Percentiles rank a stretch among this genome's conserved stretches.
Conservation (phyloP, 1,140 invertebrate species). For the Drosophila busckii region DNA sequence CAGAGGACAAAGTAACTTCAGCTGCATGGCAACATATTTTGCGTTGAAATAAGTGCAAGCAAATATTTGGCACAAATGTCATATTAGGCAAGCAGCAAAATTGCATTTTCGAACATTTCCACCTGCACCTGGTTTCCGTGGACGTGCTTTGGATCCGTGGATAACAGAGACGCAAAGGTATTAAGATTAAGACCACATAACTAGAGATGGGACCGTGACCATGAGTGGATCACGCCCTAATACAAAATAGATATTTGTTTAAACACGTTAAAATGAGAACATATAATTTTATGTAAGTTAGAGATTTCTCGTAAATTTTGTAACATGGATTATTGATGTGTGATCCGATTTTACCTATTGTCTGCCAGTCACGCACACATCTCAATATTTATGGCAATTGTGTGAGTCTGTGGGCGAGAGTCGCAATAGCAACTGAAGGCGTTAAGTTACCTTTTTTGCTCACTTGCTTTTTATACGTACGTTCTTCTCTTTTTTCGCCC, state of each 20-base stretch:
- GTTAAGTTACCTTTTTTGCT: neutral
- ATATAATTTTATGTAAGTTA: neutral
- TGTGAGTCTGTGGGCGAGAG: constrained; percentile 36
- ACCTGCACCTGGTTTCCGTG: constrained; percentile 71
- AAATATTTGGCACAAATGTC: constrained; percentile 52
- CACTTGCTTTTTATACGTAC: neutral
- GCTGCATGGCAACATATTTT: too few relatives aligned
- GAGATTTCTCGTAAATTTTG: neutral
- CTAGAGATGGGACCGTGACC: constrained; percentile 26
- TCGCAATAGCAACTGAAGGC: constrained; percentile 8
- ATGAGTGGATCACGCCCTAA: constrained; percentile 1
- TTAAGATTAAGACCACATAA: constrained; percentile 21
- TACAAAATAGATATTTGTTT: neutral
- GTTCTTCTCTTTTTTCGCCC: neutral
- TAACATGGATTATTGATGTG: too few relatives aligned
- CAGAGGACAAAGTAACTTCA: constrained; percentile 12
- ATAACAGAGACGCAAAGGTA: constrained; percentile 78
- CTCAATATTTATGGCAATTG: too few relatives aligned
- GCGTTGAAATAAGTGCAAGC: constrained; percentile 26
- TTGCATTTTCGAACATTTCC: constrained; percentile 77
- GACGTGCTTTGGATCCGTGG: constrained; percentile 77
- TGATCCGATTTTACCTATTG: neutral
- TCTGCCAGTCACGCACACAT: constrained; percentile 7
- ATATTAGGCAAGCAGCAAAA: constrained; percentile 65
- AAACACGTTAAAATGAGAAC: neutral